Evolutionary conservation across 2,888 invertebrate genomes (phyloP), one percentile per base, ranked within the genome.

Genomic region (Leptopilina drosophilae): DNA sequence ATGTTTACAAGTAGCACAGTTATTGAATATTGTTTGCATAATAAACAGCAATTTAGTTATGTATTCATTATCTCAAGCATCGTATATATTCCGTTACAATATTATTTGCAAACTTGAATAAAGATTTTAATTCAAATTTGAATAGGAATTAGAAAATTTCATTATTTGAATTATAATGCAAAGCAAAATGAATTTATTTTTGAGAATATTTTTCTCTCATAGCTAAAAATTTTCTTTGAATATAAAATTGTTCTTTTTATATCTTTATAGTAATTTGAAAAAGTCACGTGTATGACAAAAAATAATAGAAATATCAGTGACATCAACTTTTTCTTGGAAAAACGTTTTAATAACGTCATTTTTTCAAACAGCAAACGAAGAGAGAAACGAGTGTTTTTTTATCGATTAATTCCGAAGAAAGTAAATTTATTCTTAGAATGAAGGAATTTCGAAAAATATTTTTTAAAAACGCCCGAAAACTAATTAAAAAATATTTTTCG

Each of bases 311-410:
- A 59, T 59, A 46, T 46, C 46, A 73, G 53, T 56, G 56, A 73
- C 73, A 69, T 69, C 67, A 56, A 73, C 42, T 77, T 46, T 9
- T 62, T 77, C 56, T 64, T 49, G n/a, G 64, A 77, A 49, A 42
- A 33, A 42, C 46, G 59, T 8, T 59, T 59, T 59, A 7, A 59
- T 59, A 59, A 59, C 56, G 56, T 14, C 56, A n/a, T 56, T 56
- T 56, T 33, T 33, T 33, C 33, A 33, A 33, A 33, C 33, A 33
- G 12, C 11, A 56, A 12, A 56, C 56, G 12, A n/a, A 14, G n/a
- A 56, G 5, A 46, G 9, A 46, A 46, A 46, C 9, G 46, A 9
- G 9, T 46, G 46, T 33, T 46, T 46, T 20, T 20, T 46, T 9
- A 11, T 46, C 7, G 46, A 46, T 7, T 46, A 46, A 46, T 9